Base-by-base conservation (phyloP, 2,888 invertebrate species). In the Cryptocephalus moraei region DNA sequence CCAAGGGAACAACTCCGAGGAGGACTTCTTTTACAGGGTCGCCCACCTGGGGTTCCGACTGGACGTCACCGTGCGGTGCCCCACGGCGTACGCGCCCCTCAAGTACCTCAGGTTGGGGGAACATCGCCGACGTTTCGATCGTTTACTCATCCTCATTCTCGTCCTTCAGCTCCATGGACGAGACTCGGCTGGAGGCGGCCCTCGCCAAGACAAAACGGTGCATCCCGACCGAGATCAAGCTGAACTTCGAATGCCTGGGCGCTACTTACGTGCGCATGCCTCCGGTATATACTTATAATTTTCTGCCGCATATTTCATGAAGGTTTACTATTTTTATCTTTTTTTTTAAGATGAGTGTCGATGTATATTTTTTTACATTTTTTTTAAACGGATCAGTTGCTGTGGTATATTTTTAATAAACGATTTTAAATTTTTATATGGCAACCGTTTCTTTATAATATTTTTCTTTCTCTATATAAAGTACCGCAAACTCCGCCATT, bases 201-300 rank as follows among this genome's bases (percentile, higher is more conserved):
- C 22, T 22, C 3, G 22, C 22, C 33, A 47, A 47, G n/a, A 46
- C 49, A 45, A 56, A 50, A 41, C 50, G 47, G 48, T 56, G 53
- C 8, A 49, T 49, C n/a, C 53, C 50, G 3, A 33, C 52, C 6
- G 22, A 22, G 22, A 51, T 66, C 34, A 53, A 53, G 42, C 49
- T 65, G 39, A 46, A 55, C 31, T 66, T 65, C 47, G 56, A 62
- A 43, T 66, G 63, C 54, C 56, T 55, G 13, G 64, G 65, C 6
- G 65, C 64, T 6, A 51, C 58, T 32, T 66, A 63, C 44, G 60
- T 63, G 1, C 55, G 64, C 34, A 52, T 67, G 44, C 64, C 66
- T 6, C 54, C 62, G 9, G 46, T 51, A 43, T 64, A 59, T 47
- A 47, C 55, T 32, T 65, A 62, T 54, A 45, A 53, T 32, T 53